Evolutionary conservation across 2,113 vertebrate species (phyloP), one percentile per base, ranked within the genome.

Genomic region (Bujurquina vittata): DNA sequence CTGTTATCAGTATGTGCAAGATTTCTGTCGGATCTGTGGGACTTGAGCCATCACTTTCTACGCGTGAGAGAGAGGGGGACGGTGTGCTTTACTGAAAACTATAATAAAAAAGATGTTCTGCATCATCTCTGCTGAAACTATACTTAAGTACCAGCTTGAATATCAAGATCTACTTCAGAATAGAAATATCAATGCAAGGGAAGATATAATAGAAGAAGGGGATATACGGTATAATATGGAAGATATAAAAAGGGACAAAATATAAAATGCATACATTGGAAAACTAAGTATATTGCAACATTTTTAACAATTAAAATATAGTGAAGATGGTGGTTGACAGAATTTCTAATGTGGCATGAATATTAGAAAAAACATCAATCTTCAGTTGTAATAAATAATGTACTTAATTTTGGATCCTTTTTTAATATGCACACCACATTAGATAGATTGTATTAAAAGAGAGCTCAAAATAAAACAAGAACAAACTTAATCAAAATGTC

Each of bases 1-100:
- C 75, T 78, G 60, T 88, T 91, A 89, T 86, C 91, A 55, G 77
- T 23, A 46, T 83, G 81, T 75, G 61, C 77, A 29, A 49, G 23
- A 35, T 75, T 40, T 75, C 29, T 76, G 77, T 73, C 69, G 49
- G 73, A 46, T 87, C 74, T 76, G 63, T 58, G 37, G 22, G 35
- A 84, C 40, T 2, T 54, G 22, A 81, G 46, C 23, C 37, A 40
- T 84, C 72, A 56, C 56, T 23, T 73, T 75, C 52, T 75, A 10
- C n/a, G 10, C 59, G 10, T 37, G 75, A 20, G 23, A 63, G 56
- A 40, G 23, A 62, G 57, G 55, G 33, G 9, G 18, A 14, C 29
- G 14, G 31, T 58, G 18, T 78, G 52, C 72, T 59, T 77, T 35
- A 52, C 63, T 75, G 59, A 78, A 54, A 86, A 23, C 33, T 58